Base-by-base conservation (phyloP, 2,797 vertebrate genomes). In the Pangasius macronema region DNA sequence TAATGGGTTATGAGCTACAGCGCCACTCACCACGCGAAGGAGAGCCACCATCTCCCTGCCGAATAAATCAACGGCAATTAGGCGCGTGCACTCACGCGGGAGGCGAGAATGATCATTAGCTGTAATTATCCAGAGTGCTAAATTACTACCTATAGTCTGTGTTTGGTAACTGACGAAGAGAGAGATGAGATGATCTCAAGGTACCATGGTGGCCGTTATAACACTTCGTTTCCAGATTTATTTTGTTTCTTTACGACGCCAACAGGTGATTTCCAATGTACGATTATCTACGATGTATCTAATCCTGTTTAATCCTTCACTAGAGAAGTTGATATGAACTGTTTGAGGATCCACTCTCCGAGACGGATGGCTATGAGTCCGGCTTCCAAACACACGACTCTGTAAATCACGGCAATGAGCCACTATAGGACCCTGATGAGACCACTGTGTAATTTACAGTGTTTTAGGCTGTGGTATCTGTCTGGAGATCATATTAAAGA, bases 131-230 rank as follows among this genome's bases (percentile, higher is more conserved):
- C 91, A 89, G 92, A 93, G 94, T 93, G 92, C 89, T 95, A 95
- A 96, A 96, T 96, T 94, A 94, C 92, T 93, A 93, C 91, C 93
- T 93, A 88, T 73, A 87, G 94, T 95, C 95, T 87, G 82, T 89
- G 87, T 87, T 89, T 89, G 87, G 90, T 88, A 89, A 91, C 89
- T 90, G 89, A 92, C 92, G 93, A 94, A 92, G 93, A 89, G 90
- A 82, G 13, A 83, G 7, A 83, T n/a, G 42, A 46, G 46, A 46
- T 94, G 93, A 95, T 95, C 92, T 92, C 88, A 76, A 22, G 94
- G 93, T 92, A 61, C 18, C 59, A 24, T 9, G 16, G 30, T 65
- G 55, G 55, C 68, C 8, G 11, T n/a, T 18, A 14, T 22, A 13
- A 42, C 20, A 57, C 36, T n/a, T 30, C 24, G 13, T 68, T 83